Percentiles rank a stretch among this genome's conserved stretches.
Evolutionary conservation across 2,113 vertebrate genomes (phyloP).

Genomic region (Charina bottae): DNA sequence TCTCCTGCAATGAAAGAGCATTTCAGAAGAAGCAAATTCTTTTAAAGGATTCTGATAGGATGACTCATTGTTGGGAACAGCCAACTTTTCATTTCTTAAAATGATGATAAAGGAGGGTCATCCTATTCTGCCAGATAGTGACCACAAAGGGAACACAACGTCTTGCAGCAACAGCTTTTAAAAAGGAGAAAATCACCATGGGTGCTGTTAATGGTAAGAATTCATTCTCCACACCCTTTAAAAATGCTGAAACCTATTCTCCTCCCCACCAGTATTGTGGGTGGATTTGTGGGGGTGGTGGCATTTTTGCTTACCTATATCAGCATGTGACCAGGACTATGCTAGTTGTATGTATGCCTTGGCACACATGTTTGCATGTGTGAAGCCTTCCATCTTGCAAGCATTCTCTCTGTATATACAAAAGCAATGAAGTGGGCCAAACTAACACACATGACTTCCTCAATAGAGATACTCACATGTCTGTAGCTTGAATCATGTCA

Average conservation of each 20-base stretch:
- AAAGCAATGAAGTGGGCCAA: neutral
- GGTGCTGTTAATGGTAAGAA: neutral
- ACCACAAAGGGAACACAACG: neutral
- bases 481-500: too few relatives aligned
- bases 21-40: neutral
- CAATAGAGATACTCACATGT: neutral
- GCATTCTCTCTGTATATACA: neutral
- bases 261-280: too few relatives aligned
- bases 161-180: neutral
- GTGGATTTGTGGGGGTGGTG: too few relatives aligned
- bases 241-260: neutral
- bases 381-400: neutral
- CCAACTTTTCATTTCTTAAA: neutral
- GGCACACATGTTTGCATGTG: too few relatives aligned
- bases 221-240: neutral
- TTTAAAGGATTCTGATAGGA: neutral
- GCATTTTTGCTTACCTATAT: neutral
- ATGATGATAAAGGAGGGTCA: neutral
- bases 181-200: neutral
- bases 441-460: too few relatives aligned
- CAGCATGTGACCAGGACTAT: neutral
- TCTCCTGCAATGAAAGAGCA: neutral
- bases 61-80: neutral
- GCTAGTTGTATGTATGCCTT: too few relatives aligned
- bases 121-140: neutral